Conservation (phyloP, 2,797 vertebrate genomes). For the Acanthopagrus latus region DNA sequence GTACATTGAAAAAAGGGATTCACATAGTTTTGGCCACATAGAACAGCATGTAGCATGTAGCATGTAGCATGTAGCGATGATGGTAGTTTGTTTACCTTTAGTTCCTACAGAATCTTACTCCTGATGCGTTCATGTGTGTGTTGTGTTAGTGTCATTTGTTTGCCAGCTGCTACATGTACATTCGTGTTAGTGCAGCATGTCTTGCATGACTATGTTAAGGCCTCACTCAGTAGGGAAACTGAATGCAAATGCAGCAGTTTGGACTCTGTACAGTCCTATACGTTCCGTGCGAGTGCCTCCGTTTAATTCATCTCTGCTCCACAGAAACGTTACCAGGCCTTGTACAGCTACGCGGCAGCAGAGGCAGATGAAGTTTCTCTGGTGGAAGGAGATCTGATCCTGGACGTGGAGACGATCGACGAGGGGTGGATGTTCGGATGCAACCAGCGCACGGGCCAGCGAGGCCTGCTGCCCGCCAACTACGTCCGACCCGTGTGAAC, state of each 20-base stretch:
- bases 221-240: slow-evolving; percentile 21
- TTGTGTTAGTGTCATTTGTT: neutral
- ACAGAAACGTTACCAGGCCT: slow-evolving; percentile 91
- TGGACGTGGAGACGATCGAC: slow-evolving; percentile 95
- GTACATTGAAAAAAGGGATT: no score
- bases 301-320: neutral
- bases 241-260: slow-evolving; percentile 32
- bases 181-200: neutral
- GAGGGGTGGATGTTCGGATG: slow-evolving; percentile 97
- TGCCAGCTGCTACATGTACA: neutral
- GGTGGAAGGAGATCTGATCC: slow-evolving; percentile 92
- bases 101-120: no score
- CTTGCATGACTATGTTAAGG: no score
- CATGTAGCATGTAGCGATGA: no score
- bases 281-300: neutral
- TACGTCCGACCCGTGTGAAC: slow-evolving; percentile 93
- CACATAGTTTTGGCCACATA: no score
- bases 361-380: slow-evolving; percentile 96
- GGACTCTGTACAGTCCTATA: neutral
- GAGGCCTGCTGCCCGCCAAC: slow-evolving; percentile 96
- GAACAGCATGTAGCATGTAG: no score
- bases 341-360: slow-evolving; percentile 93
- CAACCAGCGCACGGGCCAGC: slow-evolving; percentile 95
- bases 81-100: no score
- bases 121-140: neutral